Evolutionary conservation across 1,140 invertebrate genomes (phyloP).

Genomic region (Cyclina sinensis): DNA sequence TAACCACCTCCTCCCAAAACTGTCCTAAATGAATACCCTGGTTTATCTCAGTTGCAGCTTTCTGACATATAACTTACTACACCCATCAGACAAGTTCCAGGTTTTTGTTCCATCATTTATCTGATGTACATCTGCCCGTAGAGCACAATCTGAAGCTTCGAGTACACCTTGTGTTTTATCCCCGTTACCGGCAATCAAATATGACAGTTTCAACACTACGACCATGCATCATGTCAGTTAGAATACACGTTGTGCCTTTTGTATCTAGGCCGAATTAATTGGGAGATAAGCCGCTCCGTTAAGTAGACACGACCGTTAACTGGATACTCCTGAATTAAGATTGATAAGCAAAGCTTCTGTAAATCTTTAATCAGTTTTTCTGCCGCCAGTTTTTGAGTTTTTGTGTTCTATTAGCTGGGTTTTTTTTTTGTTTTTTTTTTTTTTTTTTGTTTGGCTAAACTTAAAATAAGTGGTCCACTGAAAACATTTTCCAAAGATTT

Average conservation of each 20-base stretch:
- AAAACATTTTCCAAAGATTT: no score
- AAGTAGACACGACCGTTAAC: conserved; percentile 23
- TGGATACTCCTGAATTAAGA: conserved; percentile 1
- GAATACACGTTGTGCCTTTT: not conserved
- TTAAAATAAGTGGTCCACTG: no score
- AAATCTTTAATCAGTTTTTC: conserved; percentile 8
- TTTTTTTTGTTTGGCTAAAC: no score
- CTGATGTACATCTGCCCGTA: not conserved
- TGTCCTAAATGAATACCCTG: not conserved
- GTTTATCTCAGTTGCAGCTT: not conserved
- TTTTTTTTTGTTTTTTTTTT: no score
- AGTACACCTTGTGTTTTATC: conserved; percentile 15
- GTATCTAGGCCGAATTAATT: conserved; percentile 19
- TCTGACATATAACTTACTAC: not conserved
- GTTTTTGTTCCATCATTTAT: not conserved
- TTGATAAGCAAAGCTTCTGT: conserved; percentile 14
- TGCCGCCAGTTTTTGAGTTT: not conserved
- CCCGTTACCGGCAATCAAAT: conserved; percentile 10
- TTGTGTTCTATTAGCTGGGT: not conserved
- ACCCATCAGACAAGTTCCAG: not conserved
- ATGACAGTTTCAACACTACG: conserved; percentile 22
- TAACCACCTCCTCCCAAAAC: not conserved
- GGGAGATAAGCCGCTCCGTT: conserved; percentile 27
- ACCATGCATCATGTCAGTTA: conserved; percentile 34
- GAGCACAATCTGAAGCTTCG: not conserved